Evolutionary conservation across 2,797 vertebrate genomes (phyloP), one percentile per base, ranked within the genome.

Genomic region (Enteromius afrohamiltoni): DNA sequence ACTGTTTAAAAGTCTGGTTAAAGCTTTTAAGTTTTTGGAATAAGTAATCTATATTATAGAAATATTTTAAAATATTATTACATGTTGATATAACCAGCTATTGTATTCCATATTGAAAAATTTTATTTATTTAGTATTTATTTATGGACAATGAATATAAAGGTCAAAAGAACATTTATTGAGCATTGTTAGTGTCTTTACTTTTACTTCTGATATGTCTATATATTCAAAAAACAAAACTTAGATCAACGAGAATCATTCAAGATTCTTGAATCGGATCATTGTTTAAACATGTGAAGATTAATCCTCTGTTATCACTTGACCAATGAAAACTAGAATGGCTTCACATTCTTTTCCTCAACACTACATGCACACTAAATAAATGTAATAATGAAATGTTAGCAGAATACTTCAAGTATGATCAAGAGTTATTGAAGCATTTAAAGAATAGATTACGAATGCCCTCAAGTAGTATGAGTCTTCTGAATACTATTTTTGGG

Each of bases 401-500:
- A 68, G 37, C 49, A 62, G 23, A 64, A 64, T 19, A 13, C n/a
- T 45, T 42, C 14, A 77, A 9, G 29, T 19, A 65, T 65, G 3
- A n/a, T 6, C 21, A 40, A 21, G 51, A 26, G n/a, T 80, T 45
- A 26, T 26, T 8, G 23, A 23, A 21, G 23, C 49, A 45, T 21
- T 58, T 47, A 45, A 42, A 71, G 11, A 29, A 80, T 71, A 31
- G 11, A 60, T 26, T 14, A 6, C 17, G 14, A 64, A 40, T 82
- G 42, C 29, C 69, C 42, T 82, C 14, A 64, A 45, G 47, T 42
- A 58, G 75, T 71, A 80, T 34, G 65, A 82, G 40, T 23, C 49
- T 88, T 85, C 21, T 77, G 37, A 58, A 81, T 62, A 64, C 34
- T 70, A 77, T 77, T 75, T 65, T 55, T 74, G 80, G 77, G 85